These are phyloP conservation scores for Caranx ignobilis DNA, from an alignment of 2,113 vertebrate genomes.

Conservation along the genomic window DNA sequence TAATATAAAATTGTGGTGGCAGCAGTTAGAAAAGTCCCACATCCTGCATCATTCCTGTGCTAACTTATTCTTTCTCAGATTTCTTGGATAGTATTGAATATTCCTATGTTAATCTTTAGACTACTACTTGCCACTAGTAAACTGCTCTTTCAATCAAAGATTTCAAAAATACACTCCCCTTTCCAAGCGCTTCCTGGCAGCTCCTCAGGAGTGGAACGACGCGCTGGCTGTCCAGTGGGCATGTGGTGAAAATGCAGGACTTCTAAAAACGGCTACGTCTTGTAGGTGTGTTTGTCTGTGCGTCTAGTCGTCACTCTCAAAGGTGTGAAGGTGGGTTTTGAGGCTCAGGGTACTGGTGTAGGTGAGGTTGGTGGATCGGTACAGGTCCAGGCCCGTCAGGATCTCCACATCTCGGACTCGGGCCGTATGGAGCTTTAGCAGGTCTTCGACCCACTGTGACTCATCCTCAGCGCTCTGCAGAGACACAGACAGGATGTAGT, in stretches of 20 bases:
- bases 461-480: constrained; percentile 89
- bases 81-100: constrained; percentile 11
- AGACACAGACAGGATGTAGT: constrained; percentile 8
- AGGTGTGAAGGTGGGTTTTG: constrained; percentile 96
- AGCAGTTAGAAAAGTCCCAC: neutral
- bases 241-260: constrained; percentile 32
- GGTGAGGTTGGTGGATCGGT: constrained; percentile 88
- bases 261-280: constrained; percentile 40
- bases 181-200: constrained; percentile 21
- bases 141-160: constrained; percentile 15
- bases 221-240: constrained; percentile 21
- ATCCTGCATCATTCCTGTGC: neutral
- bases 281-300: constrained; percentile 17
- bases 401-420: constrained; percentile 94
- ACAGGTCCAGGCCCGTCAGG: constrained; percentile 94
- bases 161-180: constrained; percentile 19
- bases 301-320: constrained; percentile 92
- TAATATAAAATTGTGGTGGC: neutral
- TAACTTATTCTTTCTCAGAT: constrained; percentile 1
- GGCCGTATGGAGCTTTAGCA: constrained; percentile 92
- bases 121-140: neutral
- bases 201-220: constrained; percentile 40
- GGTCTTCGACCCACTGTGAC: constrained; percentile 93
- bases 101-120: constrained; percentile 33
- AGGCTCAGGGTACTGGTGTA: constrained; percentile 90